Evolutionary conservation across 2,113 vertebrate genomes (phyloP), one percentile per base, ranked within the genome.

Genomic region (Zootoca vivipara): DNA sequence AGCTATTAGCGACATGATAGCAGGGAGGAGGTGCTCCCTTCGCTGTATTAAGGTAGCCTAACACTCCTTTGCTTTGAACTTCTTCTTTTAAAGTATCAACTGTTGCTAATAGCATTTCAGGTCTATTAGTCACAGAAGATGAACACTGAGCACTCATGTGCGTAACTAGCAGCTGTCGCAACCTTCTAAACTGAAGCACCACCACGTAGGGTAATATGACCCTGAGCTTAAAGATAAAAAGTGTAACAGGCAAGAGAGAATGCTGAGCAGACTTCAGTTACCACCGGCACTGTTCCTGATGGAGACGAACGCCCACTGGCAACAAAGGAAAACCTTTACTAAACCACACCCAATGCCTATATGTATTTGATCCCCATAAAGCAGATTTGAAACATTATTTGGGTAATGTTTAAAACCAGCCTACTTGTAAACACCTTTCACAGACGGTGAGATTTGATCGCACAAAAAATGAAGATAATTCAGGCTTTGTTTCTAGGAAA

Each of bases 391-490:
- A 15, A 75, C 89, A 56, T 15, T 52, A 10, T 28, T 90, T 40
- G 77, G 9, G 38, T 92, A 87, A 22, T 79, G 83, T 87, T 73
- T 67, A 92, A 40, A 72, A 22, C 28, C 28, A 87, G n/a, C 42
- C 20, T 56, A 86, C 7, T 20, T 20, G 24, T 46, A 69, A 58
- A 2, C 56, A 13, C 30, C 56, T 64, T 3, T 40, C 46, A 12
- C 46, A 64, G 52, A 75, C 24, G 30, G 40, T 62, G 74, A 75
- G 65, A 65, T 12, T 52, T 52, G 10, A 12, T 52, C 10, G 2
- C 46, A 52, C 46, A 52, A 52, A 52, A 46, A 52, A 52, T 52
- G 46, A 52, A 52, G 46, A 58, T 85, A 85, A 85, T 5, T n/a
- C n/a, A n/a, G n/a, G 24, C 2, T 33, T 67, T 69, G 5, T 79